These are phyloP conservation scores for Chinchilla lanigera DNA, from an alignment of 2,113 vertebrate genomes.

Conservation along the genomic window DNA sequence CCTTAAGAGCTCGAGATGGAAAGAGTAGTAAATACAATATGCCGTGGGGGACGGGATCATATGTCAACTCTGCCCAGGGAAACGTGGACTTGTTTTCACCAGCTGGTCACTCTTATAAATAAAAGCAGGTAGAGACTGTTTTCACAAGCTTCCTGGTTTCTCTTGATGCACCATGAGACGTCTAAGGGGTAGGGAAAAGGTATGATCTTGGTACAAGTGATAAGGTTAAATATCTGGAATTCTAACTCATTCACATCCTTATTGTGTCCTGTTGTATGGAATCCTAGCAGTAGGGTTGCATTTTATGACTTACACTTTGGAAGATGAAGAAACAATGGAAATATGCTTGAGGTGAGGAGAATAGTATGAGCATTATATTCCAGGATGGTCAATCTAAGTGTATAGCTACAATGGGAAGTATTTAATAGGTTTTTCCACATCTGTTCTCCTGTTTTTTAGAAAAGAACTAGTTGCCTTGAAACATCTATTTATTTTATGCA, in stretches of 20 bases:
- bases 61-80: neutral
- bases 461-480: neutral
- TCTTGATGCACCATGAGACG: too few relatives aligned
- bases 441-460: neutral
- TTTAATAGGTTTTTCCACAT: neutral
- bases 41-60: neutral
- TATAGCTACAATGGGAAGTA: neutral
- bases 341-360: neutral
- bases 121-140: too few relatives aligned
- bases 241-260: neutral
- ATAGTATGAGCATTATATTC: neutral
- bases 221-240: neutral
- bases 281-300: neutral
- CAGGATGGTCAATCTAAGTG: neutral
- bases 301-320: constrained; percentile 5
- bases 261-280: neutral
- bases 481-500: neutral
- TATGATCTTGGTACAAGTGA: neutral
- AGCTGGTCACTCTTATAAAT: too few relatives aligned
- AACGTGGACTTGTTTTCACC: too few relatives aligned
- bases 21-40: neutral
- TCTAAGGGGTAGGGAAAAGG: too few relatives aligned
- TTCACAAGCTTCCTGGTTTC: too few relatives aligned
- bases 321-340: neutral
- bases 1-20: neutral